phyloP scores from a whole-genome alignment of 2,888 invertebrate species.

The Drosophila prolongata region DNA sequence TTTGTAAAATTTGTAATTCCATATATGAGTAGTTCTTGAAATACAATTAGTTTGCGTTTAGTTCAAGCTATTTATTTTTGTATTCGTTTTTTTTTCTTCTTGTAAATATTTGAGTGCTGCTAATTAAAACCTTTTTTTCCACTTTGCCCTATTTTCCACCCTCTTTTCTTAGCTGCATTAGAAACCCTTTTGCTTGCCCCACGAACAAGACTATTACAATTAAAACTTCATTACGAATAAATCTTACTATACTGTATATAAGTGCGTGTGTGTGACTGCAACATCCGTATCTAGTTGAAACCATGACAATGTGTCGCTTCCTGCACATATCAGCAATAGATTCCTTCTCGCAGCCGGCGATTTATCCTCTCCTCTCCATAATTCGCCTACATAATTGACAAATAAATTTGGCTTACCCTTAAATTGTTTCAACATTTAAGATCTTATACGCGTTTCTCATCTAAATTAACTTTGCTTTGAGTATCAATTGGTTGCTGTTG shows the following conservation, averaged over 20 bases:
- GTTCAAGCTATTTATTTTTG: conserved; percentile 6
- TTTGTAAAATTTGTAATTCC: conserved; percentile 36
- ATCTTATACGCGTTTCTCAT: conserved; percentile 48
- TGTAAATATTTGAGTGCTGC: conserved; percentile 30
- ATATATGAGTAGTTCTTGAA: conserved; percentile 37
- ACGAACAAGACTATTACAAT: conserved; percentile 33
- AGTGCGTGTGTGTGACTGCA: conserved; percentile 38
- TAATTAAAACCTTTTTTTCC: conserved; percentile 29
- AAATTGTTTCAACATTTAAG: conserved; percentile 72
- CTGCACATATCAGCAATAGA: conserved; percentile 59
- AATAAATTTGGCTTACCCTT: conserved; percentile 78
- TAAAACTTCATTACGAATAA: conserved; percentile 37
- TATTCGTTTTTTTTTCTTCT: conserved; percentile 1
- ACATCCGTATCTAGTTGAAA: conserved; percentile 70
- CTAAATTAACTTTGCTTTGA: conserved; percentile 50
- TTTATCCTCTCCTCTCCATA: conserved; percentile 1
- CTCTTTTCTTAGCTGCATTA: conserved; percentile 49
- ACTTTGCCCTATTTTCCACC: conserved; percentile 27
- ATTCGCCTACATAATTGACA: conserved; percentile 66
- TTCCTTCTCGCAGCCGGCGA: conserved; percentile 14
- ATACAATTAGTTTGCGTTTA: conserved; percentile 19
- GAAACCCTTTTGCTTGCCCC: conserved; percentile 57
- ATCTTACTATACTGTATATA: conserved; percentile 32
- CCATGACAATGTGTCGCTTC: conserved; percentile 56
- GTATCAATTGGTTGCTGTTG: conserved; percentile 64